phyloP scores from a whole-genome alignment of 2,113 vertebrate genomes.

The Trichomycterus rosablanca region DNA sequence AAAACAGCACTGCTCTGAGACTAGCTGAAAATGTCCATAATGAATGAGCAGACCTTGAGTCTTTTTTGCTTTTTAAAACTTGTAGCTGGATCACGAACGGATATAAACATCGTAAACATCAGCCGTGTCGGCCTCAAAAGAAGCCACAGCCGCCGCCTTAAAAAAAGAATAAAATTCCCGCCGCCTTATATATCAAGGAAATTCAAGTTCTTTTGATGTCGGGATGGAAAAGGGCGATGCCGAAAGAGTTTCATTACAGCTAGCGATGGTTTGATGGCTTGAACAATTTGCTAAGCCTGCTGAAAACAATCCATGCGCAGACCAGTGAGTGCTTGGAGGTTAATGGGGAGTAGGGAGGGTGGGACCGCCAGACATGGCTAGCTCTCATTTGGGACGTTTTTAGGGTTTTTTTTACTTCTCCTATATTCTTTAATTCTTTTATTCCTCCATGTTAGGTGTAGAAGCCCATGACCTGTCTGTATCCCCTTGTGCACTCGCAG shows the following conservation, averaged over 20 bases:
- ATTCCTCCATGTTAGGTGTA: conserved; percentile 34
- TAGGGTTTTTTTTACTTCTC: conserved; percentile 6
- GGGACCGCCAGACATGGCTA: conserved; percentile 38
- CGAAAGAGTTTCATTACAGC: conserved; percentile 27
- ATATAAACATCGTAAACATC: conserved; percentile 16
- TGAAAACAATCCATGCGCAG: conserved; percentile 34
- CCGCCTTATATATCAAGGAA: conserved; percentile 9
- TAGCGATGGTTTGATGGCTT: conserved; percentile 15
- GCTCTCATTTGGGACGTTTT: conserved; percentile 19
- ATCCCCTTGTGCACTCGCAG: conserved; percentile 31
- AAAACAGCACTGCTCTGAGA: no score
- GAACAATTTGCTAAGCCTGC: conserved; percentile 27
- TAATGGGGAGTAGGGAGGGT: conserved; percentile 56
- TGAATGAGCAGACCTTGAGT: conserved; percentile 21
- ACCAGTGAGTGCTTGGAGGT: conserved; percentile 43
- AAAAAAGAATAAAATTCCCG: conserved; percentile 2
- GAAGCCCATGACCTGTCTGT: conserved; percentile 37
- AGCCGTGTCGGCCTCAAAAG: not conserved
- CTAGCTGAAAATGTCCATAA: no score
- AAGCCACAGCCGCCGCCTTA: no score
- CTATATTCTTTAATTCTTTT: conserved; percentile 37
- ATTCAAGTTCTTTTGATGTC: conserved; percentile 20
- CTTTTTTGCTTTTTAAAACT: no score
- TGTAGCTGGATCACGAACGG: not conserved
- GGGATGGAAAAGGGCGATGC: conserved; percentile 19